Evolutionary conservation across 2,888 invertebrate genomes (phyloP), one percentile per base, ranked within the genome.

Genomic region (Beris chalybata): DNA sequence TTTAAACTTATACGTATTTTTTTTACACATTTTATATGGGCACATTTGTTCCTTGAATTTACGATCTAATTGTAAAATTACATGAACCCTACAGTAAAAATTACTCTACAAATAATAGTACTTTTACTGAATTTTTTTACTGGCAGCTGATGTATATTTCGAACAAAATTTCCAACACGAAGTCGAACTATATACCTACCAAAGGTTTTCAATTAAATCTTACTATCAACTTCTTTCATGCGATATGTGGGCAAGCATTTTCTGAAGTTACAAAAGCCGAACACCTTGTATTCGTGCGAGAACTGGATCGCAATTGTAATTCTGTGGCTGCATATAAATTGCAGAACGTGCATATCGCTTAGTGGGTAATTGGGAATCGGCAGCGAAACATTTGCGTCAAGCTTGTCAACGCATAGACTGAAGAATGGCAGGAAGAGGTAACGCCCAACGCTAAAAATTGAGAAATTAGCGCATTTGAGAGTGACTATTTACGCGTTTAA

Each of bases 261-360:
- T 81, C n/a, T 96, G 54, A 87, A 91, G 76, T 78, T 91, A 71
- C 87, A 89, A 74, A 93, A 92, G 78, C 93, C 95, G n/a, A 91
- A 92, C 76, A 94, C 95, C 95, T 5, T 95, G 95, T 70, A 95
- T 97, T 74, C 89, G 90, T 69, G 97, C 87, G 86, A 71, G 97
- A 96, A 0, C 82, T 97, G 59, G 89, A 91, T 75, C 82, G 96
- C 56, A 97, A 97, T 80, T 92, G 94, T 48, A 96, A 97, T 79
- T 95, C 94, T 70, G 95, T 96, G 0, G 87, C 91, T 12, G 93
- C 91, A 0, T 93, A 93, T 79, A 97, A 97, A 81, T 95, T 92
- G 82, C 86, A 96, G 97, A 97, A 64, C 87, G 95, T 64, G 95
- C 96, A 12, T 85, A 93, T 77, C 85, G 95, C 73, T 82, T 97